Evolutionary conservation across 2,113 vertebrate genomes (phyloP).

Genomic region (Oxyura jamaicensis): DNA sequence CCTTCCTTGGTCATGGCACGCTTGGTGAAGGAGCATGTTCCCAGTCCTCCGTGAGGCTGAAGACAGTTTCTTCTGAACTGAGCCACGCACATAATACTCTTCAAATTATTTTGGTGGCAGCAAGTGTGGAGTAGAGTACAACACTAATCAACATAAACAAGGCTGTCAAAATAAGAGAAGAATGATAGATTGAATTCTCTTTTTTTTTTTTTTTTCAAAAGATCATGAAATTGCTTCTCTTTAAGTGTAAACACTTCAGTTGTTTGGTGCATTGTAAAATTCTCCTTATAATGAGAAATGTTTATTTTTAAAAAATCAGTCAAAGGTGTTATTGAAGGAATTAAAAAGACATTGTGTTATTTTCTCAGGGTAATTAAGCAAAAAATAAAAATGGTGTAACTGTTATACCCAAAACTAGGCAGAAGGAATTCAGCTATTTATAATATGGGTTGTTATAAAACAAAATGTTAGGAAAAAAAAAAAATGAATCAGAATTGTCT

Average conservation of each 20-base stretch:
- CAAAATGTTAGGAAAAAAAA: background rate
- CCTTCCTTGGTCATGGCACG: background rate
- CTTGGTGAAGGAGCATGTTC: background rate
- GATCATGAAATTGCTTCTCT: background rate
- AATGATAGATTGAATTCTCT: background rate
- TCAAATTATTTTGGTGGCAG: background rate
- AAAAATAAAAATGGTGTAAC: background rate
- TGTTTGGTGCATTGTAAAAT: background rate
- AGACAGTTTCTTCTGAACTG: background rate
- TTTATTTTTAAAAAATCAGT: background rate
- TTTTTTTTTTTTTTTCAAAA: background rate
- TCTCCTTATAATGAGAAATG: background rate
- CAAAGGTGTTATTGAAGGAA: background rate
- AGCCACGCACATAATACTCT: background rate
- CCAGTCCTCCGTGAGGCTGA: background rate
- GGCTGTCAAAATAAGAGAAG: background rate
- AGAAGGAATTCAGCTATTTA: background rate
- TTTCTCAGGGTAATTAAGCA: background rate
- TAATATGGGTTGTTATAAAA: background rate
- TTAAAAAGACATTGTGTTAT: background rate
- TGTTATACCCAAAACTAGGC: background rate
- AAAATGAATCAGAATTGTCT: background rate
- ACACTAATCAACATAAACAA: background rate
- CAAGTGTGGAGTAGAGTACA: fast-evolving
- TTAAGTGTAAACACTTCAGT: background rate